These are phyloP conservation scores for Silurus lanzhouensis DNA, from an alignment of 2,797 vertebrate genomes.

Conservation along the genomic window DNA sequence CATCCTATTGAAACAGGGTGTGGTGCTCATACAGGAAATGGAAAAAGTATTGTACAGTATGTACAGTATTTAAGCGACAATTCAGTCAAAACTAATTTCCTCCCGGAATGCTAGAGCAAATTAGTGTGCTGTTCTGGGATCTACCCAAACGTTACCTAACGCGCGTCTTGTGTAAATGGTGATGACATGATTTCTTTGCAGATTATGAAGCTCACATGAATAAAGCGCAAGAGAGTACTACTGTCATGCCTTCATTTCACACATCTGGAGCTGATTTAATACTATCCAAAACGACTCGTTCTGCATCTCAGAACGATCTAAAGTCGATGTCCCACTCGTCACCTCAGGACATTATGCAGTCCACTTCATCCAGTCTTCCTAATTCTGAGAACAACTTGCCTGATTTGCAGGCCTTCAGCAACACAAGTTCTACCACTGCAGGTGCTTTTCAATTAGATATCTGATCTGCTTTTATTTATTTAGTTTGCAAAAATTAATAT, in stretches of 20 bases:
- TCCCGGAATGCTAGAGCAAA: background rate
- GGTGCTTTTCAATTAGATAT: background rate
- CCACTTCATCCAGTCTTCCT: background rate
- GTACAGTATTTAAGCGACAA: conserved; percentile 1
- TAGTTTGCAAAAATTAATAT: background rate
- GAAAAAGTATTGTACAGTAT: no score
- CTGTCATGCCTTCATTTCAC: background rate
- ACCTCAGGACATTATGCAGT: background rate
- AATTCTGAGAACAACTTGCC: background rate
- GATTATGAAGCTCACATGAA: conserved; percentile 59
- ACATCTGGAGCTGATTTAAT: conserved; percentile 28
- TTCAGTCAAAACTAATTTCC: conserved; percentile 15
- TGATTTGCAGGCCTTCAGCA: background rate
- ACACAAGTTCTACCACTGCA: background rate
- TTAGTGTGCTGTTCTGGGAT: conserved; percentile 12
- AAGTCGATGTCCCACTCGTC: no score
- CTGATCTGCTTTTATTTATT: background rate
- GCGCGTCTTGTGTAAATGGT: background rate
- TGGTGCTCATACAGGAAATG: background rate
- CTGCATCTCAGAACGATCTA: background rate
- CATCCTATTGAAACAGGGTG: background rate
- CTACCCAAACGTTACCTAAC: background rate
- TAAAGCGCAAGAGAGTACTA: conserved; percentile 24
- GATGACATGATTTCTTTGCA: conserved; percentile 47
- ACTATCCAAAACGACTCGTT: background rate